Evolutionary conservation across 2,113 vertebrate species (phyloP).

Genomic region (Entomyzon cyanotis): DNA sequence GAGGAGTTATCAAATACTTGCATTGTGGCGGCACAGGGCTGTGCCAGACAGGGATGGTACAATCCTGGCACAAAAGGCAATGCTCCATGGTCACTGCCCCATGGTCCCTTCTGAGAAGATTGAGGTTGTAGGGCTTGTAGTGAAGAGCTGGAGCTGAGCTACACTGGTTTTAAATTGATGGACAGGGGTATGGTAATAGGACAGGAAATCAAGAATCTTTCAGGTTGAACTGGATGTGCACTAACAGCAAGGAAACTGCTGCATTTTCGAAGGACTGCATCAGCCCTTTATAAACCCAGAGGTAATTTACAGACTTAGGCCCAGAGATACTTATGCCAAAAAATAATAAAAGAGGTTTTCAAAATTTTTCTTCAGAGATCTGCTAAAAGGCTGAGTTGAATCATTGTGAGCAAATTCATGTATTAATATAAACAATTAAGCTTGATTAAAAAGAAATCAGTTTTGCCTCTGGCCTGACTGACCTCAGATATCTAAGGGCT

Average conservation of each 20-base stretch:
- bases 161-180: not conserved
- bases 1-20: not conserved
- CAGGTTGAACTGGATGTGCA: not conserved
- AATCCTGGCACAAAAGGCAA: not conserved
- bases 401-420: not conserved
- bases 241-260: not conserved
- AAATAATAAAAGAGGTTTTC: not conserved
- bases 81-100: not conserved
- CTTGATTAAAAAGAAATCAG: conserved; percentile 51
- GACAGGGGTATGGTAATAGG: not conserved
- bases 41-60: not conserved
- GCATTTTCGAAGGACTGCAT: not conserved
- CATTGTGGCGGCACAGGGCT: not conserved
- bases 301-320: not conserved
- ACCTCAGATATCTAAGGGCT: conserved; percentile 31
- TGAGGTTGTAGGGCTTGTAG: not conserved
- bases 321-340: not conserved
- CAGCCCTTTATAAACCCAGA: not conserved
- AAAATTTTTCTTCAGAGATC: not conserved
- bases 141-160: not conserved
- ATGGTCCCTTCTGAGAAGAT: not conserved
- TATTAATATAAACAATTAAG: conserved; percentile 55
- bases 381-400: not conserved
- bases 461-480: conserved; percentile 35
- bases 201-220: not conserved